Conservation (phyloP, 2,113 vertebrate genomes). For the Syngnathoides biaculeatus region DNA sequence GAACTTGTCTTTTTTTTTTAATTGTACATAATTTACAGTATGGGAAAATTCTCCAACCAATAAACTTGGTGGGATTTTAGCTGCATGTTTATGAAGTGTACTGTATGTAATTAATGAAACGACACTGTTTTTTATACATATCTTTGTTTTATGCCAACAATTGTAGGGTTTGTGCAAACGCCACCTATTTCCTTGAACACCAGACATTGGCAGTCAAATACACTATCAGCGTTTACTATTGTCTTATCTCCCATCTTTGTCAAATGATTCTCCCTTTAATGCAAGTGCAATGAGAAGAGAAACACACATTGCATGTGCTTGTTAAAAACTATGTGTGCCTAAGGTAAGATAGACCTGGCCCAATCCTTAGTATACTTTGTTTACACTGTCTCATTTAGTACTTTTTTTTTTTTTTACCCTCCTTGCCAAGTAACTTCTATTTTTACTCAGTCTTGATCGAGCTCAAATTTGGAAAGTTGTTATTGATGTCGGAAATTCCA, state of each 20-base stretch:
- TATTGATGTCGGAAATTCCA: conserved; percentile 1
- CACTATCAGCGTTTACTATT: background rate
- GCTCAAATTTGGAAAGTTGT: background rate
- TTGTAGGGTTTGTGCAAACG: background rate
- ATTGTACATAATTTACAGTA: too few species aligned
- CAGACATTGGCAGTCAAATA: background rate
- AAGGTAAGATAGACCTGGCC: background rate
- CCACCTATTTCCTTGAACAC: background rate
- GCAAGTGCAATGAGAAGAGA: background rate
- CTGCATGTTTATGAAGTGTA: too few species aligned
- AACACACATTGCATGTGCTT: background rate
- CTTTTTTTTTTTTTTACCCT: background rate
- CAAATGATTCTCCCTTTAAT: background rate
- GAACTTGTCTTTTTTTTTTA: too few species aligned
- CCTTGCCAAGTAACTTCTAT: background rate
- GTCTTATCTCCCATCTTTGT: background rate
- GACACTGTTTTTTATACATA: background rate
- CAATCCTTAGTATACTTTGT: background rate
- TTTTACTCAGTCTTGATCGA: background rate
- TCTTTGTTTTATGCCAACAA: background rate
- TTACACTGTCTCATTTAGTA: background rate
- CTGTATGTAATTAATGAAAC: background rate
- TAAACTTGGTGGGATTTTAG: too few species aligned
- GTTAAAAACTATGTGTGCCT: background rate
- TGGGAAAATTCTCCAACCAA: too few species aligned